phyloP scores from a whole-genome alignment of 1,140 invertebrate genomes.

The Brachionus sp. region DNA sequence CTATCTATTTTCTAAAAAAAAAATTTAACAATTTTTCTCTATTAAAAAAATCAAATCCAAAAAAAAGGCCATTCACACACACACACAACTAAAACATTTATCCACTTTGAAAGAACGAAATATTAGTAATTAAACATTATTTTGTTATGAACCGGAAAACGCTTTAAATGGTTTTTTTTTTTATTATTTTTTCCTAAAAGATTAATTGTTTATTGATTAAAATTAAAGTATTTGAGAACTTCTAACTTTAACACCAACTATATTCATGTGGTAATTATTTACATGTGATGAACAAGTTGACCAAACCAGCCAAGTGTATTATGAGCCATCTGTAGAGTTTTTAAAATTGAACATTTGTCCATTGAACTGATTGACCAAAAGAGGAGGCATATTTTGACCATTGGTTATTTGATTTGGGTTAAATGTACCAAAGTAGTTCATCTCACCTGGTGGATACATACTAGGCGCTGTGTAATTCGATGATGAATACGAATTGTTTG shows the following conservation, averaged over 20 bases:
- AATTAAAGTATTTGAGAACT: background rate
- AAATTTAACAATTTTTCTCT: background rate
- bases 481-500: background rate
- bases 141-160: background rate
- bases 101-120: background rate
- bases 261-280: background rate
- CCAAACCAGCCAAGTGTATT: background rate
- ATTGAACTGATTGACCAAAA: background rate
- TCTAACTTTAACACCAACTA: background rate
- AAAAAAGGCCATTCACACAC: background rate
- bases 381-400: background rate
- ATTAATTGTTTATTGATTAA: background rate
- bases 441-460: background rate
- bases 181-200: background rate
- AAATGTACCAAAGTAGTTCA: background rate
- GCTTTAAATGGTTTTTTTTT: too few relatives aligned
- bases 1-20: background rate
- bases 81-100: background rate
- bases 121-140: background rate
- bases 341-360: background rate
- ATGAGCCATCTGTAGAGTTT: background rate
- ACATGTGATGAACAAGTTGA: background rate
- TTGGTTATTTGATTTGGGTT: background rate
- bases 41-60: background rate
- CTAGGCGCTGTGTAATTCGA: background rate